These are phyloP conservation scores for Saguinus imperator DNA, from an alignment of 2,113 vertebrate species.

Conservation along the genomic window DNA sequence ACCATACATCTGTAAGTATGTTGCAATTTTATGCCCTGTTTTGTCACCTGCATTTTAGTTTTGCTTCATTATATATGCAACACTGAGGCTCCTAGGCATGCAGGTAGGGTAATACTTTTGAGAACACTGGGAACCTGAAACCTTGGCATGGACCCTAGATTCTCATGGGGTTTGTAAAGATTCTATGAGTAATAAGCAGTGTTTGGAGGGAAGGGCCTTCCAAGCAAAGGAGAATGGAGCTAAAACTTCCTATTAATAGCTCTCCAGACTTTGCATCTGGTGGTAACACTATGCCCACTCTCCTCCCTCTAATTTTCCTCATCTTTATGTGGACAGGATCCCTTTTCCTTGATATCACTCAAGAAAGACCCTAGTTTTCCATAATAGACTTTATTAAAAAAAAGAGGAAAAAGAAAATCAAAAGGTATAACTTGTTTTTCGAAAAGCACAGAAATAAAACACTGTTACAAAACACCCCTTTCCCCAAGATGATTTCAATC, in stretches of 20 bases:
- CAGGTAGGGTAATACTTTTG: background rate
- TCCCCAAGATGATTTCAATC: background rate
- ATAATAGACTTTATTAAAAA: conserved; percentile 17
- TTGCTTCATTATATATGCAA: background rate
- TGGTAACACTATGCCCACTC: background rate
- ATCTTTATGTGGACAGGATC: background rate
- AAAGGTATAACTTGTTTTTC: background rate
- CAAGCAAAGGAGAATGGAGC: background rate
- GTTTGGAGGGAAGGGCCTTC: background rate
- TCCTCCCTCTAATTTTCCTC: background rate
- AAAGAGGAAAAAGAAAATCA: background rate
- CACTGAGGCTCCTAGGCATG: background rate
- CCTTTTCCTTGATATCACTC: background rate
- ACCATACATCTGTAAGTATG: background rate
- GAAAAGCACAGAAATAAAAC: background rate
- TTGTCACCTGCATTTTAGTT: background rate
- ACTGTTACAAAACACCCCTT: background rate
- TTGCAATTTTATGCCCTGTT: background rate
- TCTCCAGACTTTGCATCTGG: background rate
- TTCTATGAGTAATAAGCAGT: background rate
- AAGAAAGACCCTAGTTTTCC: background rate
- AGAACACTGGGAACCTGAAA: background rate
- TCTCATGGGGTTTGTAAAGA: background rate
- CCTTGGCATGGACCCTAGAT: background rate
- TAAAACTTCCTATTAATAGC: background rate